Evolutionary conservation across 2,797 vertebrate genomes (phyloP).

Genomic region (Malurus splendens): DNA sequence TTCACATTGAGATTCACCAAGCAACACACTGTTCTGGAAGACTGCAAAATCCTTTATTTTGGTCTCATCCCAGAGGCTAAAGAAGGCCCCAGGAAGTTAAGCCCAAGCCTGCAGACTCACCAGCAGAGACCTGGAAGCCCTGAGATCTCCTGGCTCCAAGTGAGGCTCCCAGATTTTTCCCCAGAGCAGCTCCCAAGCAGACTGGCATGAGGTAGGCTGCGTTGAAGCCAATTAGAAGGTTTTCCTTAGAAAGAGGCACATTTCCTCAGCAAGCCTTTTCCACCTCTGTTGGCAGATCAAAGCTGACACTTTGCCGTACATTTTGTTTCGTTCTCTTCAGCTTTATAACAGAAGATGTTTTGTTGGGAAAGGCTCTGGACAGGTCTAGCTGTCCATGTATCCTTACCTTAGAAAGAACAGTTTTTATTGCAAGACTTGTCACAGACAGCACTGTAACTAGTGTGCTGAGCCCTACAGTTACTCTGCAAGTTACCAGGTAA

Average conservation of each 20-base stretch:
- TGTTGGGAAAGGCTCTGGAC: not conserved
- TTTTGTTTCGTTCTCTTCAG: not conserved
- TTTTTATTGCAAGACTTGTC: not conserved
- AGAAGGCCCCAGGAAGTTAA: not conserved
- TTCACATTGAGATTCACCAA: not conserved
- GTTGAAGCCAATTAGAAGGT: not conserved
- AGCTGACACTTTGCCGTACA: not conserved
- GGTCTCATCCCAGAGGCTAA: not conserved
- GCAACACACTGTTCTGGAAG: not conserved
- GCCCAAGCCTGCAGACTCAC: not conserved
- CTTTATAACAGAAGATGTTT: not conserved
- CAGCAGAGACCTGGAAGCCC: not conserved
- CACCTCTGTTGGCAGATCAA: not conserved
- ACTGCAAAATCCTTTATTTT: not conserved
- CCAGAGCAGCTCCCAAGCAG: not conserved
- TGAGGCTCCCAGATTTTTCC: not conserved
- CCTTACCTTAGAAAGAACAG: not conserved
- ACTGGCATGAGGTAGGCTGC: accelerated
- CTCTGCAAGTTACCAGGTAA: not conserved
- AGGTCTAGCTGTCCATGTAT: not conserved
- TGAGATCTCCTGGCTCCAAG: not conserved
- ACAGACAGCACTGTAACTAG: not conserved
- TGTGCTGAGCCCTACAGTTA: not conserved
- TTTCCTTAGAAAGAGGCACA: not conserved
- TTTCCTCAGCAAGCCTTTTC: not conserved